Percentiles rank a stretch among this genome's conserved stretches.
These are phyloP conservation scores for Nerophis ophidion DNA, from an alignment of 2,113 vertebrate genomes.

Conservation along the genomic window DNA sequence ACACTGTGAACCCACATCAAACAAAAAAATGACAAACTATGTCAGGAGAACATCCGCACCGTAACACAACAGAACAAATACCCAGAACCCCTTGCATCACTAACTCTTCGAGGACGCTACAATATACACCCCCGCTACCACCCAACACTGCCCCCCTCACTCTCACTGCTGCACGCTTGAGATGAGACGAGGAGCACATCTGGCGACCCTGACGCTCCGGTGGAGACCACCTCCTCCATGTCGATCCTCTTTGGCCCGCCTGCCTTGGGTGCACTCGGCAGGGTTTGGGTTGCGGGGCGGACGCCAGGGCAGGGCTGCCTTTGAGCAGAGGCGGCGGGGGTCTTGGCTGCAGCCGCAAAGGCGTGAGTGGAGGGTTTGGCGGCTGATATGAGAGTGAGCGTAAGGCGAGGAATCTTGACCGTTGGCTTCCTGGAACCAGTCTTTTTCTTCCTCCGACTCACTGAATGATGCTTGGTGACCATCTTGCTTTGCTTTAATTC, in stretches of 20 bases:
- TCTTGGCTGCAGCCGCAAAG: constrained; percentile 39
- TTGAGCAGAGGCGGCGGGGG: neutral
- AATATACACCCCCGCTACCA: too few relatives aligned
- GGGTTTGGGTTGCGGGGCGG: neutral
- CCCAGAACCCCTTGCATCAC: too few relatives aligned
- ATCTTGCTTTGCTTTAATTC: constrained; percentile 28
- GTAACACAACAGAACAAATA: too few relatives aligned
- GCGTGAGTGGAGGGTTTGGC: constrained; percentile 30
- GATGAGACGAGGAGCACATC: constrained; percentile 60
- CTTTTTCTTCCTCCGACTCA: constrained; percentile 33
- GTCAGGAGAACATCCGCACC: too few relatives aligned
- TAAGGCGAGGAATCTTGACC: constrained; percentile 46
- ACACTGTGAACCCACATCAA: too few relatives aligned
- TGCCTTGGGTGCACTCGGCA: neutral
- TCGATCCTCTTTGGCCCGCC: neutral
- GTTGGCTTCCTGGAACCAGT: constrained; percentile 8
- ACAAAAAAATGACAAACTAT: too few relatives aligned
- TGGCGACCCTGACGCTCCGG: constrained; percentile 27
- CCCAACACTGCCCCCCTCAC: too few relatives aligned
- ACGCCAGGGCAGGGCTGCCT: constrained; percentile 9
- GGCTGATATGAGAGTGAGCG: constrained; percentile 45
- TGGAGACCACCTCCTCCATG: neutral
- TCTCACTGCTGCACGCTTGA: constrained; percentile 15
- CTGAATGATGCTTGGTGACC: constrained; percentile 7
- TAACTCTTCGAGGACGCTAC: too few relatives aligned